Base-by-base conservation (phyloP, 2,888 invertebrate genomes). In the Rotaria magnacalcarata region DNA sequence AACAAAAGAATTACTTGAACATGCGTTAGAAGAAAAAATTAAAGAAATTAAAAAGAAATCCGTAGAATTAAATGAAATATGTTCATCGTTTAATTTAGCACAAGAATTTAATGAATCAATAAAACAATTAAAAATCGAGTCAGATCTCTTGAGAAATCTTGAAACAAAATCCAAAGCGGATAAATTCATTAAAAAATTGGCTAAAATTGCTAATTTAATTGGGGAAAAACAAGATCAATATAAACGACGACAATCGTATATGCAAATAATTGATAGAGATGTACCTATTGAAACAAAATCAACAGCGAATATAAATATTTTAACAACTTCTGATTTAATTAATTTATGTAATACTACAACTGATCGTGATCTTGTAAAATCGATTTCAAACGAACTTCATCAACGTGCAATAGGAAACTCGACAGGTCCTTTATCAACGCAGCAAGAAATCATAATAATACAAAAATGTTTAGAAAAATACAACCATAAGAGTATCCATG, bases 341-440 rank as follows among this genome's bases (percentile, higher is more conserved):
- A 1, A 67, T 34, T 19, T 67, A 27, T 67, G 34, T 67, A 34
- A 34, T 67, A 67, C 34, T 34, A 34, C 67, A 67, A 67, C 4
- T 19, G 67, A 67, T 67, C 67, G 16, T 34, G 3, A 34, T 19
- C 2, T 67, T 16, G 19, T 67, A 19, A 67, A 34, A 67, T 67
- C 27, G 16, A 67, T 67, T 67, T 67, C 34, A 67, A 67, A 34
- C 34, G 67, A 67, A 34, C 67, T 67, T 67, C 67, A 67, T 67
- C 67, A 67, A 67, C 67, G 67, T 67, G 5, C 19, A 14, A 34
- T 34, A 34, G 67, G 67, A 5, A 67, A 67, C 34, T 67, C 67
- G 10, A 67, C 34, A 19, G 14, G 34, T 67, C 67, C 67, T 6
- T 19, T 67, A 34, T 10, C 34, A 67, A 34, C 67, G 19, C 19